These are phyloP conservation scores for Pammene fasciana DNA, from an alignment of 2,888 invertebrate species.

Conservation along the genomic window DNA sequence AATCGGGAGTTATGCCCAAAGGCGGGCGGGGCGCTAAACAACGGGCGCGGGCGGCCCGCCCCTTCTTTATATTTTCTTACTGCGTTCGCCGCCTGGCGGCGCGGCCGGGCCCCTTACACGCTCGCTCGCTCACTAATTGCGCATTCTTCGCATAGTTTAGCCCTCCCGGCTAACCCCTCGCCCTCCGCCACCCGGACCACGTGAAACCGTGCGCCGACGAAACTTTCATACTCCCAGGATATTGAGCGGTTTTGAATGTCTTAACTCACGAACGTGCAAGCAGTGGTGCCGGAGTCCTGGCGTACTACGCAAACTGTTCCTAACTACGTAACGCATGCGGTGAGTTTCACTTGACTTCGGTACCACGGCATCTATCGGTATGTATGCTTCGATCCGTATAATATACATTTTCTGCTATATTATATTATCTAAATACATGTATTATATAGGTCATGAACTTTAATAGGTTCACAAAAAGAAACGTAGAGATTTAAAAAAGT, in stretches of 20 bases:
- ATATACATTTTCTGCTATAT: too few species aligned
- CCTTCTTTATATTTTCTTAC: conserved; percentile 88
- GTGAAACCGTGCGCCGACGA: conserved; percentile 82
- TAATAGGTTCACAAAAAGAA: too few species aligned
- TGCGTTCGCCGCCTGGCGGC: conserved; percentile 83
- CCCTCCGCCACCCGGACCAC: conserved; percentile 80
- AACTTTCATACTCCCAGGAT: conserved; percentile 83
- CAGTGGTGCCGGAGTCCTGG: conserved; percentile 64
- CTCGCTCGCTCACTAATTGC: conserved; percentile 96
- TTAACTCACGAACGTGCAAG: conserved; percentile 81
- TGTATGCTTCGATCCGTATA: too few species aligned
- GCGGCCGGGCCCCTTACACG: conserved; percentile 85
- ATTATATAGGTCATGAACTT: too few species aligned
- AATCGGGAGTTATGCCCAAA: conserved; percentile 83
- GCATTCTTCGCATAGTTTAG: conserved; percentile 98
- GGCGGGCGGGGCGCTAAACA: conserved; percentile 83
- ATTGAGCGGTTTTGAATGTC: conserved; percentile 84
- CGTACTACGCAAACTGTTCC: conserved; percentile 76
- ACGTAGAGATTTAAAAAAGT: too few species aligned
- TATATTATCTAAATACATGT: too few species aligned
- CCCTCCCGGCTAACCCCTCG: conserved; percentile 85
- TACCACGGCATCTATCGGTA: too few species aligned
- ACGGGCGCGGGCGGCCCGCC: conserved; percentile 83
- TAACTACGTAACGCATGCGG: conserved; percentile 63
- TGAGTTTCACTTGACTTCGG: conserved; percentile 49